Base-by-base conservation (phyloP, 2,888 invertebrate genomes). In the Epicampocera succincta region DNA sequence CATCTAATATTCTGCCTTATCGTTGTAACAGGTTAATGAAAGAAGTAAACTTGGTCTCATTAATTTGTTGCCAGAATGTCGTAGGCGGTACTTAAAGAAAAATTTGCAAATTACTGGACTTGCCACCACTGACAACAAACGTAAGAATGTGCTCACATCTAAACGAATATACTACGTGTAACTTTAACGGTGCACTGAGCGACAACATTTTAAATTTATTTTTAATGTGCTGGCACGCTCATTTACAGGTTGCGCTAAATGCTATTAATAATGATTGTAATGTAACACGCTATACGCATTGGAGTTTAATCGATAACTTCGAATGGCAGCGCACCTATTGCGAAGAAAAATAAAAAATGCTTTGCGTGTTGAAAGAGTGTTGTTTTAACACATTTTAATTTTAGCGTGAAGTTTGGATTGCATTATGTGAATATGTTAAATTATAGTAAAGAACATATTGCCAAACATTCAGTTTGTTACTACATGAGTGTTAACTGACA, bases 391-490 rank as follows among this genome's bases (percentile, higher is more conserved):
- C 48, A 56, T 52, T 75, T 73, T 52, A 29, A 75, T 61, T 74
- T 72, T 58, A 48, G 40, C 92, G 92, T 92, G 83, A 93, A 92
- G 87, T 96, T 94, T 89, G 96, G 96, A 6, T 85, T 96, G 0
- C 94, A 94, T 85, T 91, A 93, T 85, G 94, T 96, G 0, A 93
- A 25, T 25, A 96, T 87, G 94, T 94, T n/a, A n/a, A n/a, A n/a
- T n/a, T n/a, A n/a, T n/a, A n/a, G 87, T 88, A 90, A 1, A 93
- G 92, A n/a, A n/a, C n/a, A n/a, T 84, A 25, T 25, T 25, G n/a
- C n/a, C 0, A 94, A 95, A 87, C 91, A 92, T 46, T 95, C 95
- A 79, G 92, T 84, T 65, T 74, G 73, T 66, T 85, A 84, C 80
- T 85, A 85, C 68, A 84, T 73, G 50, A 84, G 73, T 48, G 84